Percentiles rank a stretch among this genome's conserved stretches.
phyloP scores from a whole-genome alignment of 2,797 vertebrate genomes.

The Catostomus latipinnis region DNA sequence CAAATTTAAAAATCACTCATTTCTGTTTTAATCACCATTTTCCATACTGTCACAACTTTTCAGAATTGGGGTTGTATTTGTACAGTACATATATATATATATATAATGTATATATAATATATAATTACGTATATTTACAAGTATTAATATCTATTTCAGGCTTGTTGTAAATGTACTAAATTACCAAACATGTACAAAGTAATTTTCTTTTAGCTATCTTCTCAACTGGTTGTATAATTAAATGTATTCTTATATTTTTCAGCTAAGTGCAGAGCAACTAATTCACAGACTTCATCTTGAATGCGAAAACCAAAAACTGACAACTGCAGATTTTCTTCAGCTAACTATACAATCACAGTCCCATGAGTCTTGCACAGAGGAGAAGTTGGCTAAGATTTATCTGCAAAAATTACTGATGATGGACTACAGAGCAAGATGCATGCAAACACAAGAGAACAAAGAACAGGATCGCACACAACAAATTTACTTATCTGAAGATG shows the following conservation, averaged over 20 bases:
- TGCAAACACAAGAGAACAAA: not conserved
- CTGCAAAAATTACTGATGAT: conserved; percentile 42
- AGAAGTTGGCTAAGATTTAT: conserved; percentile 2
- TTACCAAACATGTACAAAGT: no score
- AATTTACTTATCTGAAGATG: conserved; percentile 44
- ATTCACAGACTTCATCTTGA: conserved; percentile 43
- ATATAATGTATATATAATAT: no score
- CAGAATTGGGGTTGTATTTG: no score
- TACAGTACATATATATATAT: no score
- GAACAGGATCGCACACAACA: not conserved
- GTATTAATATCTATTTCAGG: no score
- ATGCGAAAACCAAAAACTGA: not conserved
- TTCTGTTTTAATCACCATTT: no score
- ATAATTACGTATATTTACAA: no score
- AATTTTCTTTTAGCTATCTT: no score
- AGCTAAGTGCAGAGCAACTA: conserved; percentile 51
- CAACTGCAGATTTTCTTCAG: conserved; percentile 23
- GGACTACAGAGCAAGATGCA: conserved; percentile 38
- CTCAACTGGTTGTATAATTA: not conserved
- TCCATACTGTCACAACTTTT: no score
- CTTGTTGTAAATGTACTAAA: no score
- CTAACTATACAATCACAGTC: conserved; percentile 1
- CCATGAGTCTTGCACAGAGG: conserved; percentile 15
- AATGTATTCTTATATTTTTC: not conserved
- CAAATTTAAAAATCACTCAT: no score